Base-by-base conservation (phyloP, 2,888 invertebrate genomes). In the Neoitamus cyanurus region DNA sequence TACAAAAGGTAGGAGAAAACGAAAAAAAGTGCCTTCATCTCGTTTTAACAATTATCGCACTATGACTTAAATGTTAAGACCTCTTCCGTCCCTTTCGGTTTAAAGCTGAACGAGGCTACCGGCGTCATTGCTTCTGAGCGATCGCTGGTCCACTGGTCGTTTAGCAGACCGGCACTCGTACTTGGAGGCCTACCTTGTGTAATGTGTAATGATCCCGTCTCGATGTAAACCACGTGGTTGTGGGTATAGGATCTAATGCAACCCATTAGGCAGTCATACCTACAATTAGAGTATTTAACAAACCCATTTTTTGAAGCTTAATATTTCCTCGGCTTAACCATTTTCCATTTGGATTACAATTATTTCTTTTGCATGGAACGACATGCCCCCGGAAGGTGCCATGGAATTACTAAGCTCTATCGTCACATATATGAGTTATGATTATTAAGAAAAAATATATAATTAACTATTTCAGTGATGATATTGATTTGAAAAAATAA, bases 41-140 rank as follows among this genome's bases (percentile, higher is more conserved):
- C 80, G 80, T 80, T 58, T 58, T 46, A 68, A 80, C 80, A 80
- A 80, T 80, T 80, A 80, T 80, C 58, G 58, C 80, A 68, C 80
- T 80, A 58, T 58, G 58, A 46, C 46, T 77, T 77, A 46, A 46
- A 77, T 42, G 46, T 46, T 25, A 46, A 31, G 46, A 46, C 25
- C 42, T 77, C n/a, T 46, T 42, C 31, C 30, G 46, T 77, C 46
- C 77, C 48, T 77, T 77, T 77, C 46, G 15, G n/a, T 25, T 77
- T 46, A 28, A 30, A 11, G 46, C 30, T 37, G 46, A 20, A 42
- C 37, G 28, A 28, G n/a, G 28, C n/a, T 20, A 34, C 28, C 28
- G 46, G 46, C 11, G 28, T 46, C 28, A 25, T 25, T 37, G 77
- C 77, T 46, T 37, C 30, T 42, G 25, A 28, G 34, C 46, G 77